Conservation (phyloP, 2,797 vertebrate genomes). For the Emys orbicularis region DNA sequence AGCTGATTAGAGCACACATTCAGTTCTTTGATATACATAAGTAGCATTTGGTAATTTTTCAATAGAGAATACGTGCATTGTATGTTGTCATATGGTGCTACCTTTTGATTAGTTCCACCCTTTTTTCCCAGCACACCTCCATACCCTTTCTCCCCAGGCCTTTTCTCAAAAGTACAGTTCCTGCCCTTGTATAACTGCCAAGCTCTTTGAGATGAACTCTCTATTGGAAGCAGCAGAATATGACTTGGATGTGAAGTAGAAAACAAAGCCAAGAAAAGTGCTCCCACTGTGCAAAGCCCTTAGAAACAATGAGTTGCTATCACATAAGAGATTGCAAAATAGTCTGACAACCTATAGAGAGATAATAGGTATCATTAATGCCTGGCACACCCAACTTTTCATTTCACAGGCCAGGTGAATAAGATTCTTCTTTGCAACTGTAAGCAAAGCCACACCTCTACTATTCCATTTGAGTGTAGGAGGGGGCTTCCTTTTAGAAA, state of each 20-base stretch:
- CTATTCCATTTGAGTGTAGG: slow-evolving; percentile 3
- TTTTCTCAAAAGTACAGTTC: background rate
- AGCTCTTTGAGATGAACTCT: background rate
- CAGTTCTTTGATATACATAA: no score
- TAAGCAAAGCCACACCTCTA: slow-evolving; percentile 28
- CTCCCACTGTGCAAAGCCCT: background rate
- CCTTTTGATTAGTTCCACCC: background rate
- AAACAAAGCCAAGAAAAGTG: slow-evolving; percentile 19
- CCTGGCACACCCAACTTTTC: slow-evolving; percentile 61
- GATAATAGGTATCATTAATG: slow-evolving; percentile 59
- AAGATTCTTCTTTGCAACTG: background rate
- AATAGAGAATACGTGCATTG: background rate
- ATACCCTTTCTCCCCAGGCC: background rate
- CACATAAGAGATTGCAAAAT: slow-evolving; percentile 37
- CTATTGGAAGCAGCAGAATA: background rate
- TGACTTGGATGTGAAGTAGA: background rate
- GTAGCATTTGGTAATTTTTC: background rate
- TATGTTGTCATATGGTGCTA: background rate
- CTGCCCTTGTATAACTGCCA: background rate
- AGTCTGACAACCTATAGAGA: slow-evolving; percentile 45
- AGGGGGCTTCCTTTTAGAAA: slow-evolving; percentile 21
- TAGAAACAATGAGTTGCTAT: slow-evolving; percentile 30
- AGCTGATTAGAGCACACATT: background rate
- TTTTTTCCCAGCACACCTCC: background rate
- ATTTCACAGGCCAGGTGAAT: slow-evolving; percentile 51